Evolutionary conservation across 1,140 invertebrate genomes (phyloP).

Genomic region (Nylanderia fulva): DNA sequence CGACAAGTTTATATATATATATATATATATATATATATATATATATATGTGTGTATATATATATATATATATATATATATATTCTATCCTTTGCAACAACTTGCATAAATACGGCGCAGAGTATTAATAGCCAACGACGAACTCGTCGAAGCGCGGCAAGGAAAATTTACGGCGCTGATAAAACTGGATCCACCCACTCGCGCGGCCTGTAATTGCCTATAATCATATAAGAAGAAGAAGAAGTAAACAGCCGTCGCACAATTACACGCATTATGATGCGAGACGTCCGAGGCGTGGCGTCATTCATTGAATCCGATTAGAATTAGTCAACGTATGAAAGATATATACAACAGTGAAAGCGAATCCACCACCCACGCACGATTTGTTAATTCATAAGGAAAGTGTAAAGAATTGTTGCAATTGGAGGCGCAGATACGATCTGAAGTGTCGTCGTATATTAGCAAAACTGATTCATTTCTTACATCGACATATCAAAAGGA

Average conservation of each 20-base stretch:
- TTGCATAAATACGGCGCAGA: slow-evolving; percentile 17
- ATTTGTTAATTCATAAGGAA: neutral
- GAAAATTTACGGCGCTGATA: neutral
- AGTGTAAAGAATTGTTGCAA: slow-evolving; percentile 14
- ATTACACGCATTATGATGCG: slow-evolving; percentile 24
- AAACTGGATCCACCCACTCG: slow-evolving; percentile 33
- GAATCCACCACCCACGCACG: slow-evolving; percentile 35
- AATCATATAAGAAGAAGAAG: slow-evolving; percentile 13
- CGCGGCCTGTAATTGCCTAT: neutral
- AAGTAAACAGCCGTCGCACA: neutral
- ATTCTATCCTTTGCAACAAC: slow-evolving; percentile 1
- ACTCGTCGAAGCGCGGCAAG: neutral
- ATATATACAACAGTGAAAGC: slow-evolving; percentile 24
- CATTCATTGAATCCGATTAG: slow-evolving; percentile 28
- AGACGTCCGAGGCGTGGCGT: slow-evolving; percentile 22
- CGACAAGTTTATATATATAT: no score
- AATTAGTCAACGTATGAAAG: slow-evolving; percentile 14
- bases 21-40: no score
- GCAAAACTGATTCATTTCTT: neutral
- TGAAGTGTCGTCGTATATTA: neutral
- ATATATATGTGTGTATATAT: no score
- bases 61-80: neutral
- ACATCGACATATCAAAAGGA: neutral
- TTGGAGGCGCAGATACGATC: neutral
- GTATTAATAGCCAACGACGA: slow-evolving; percentile 39